Conservation (phyloP, 2,888 invertebrate genomes). For the Meiosimyza platycephala region DNA sequence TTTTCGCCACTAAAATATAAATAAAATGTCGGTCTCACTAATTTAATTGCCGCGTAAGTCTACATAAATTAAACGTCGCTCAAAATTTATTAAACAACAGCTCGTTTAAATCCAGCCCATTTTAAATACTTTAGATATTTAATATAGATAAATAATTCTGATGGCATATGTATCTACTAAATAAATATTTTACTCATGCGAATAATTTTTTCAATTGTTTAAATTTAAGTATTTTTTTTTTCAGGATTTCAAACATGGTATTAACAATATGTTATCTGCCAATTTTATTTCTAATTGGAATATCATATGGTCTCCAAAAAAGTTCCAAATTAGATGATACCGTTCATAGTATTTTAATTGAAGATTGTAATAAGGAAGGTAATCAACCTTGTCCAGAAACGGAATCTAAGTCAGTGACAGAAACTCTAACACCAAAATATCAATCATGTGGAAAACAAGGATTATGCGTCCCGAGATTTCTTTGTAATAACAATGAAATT, state of each 20-base stretch:
- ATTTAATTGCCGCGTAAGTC: too few species aligned
- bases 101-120: too few species aligned
- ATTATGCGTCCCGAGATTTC: slow-evolving; percentile 82
- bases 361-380: slow-evolving; percentile 44
- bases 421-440: slow-evolving; percentile 36
- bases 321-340: slow-evolving; percentile 48
- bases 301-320: slow-evolving; percentile 15
- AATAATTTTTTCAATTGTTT: too few species aligned
- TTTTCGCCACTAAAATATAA: too few species aligned
- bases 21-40: too few species aligned
- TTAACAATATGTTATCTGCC: slow-evolving; percentile 17
- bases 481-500: slow-evolving; percentile 74
- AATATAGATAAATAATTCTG: too few species aligned
- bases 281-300: slow-evolving; percentile 4
- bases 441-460: slow-evolving; percentile 68
- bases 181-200: too few species aligned
- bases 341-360: slow-evolving; percentile 45
- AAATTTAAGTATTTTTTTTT: too few species aligned
- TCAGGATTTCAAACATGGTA: slow-evolving; percentile 61
- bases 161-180: too few species aligned
- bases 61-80: too few species aligned
- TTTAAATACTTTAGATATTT: too few species aligned
- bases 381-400: slow-evolving; percentile 29
- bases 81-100: too few species aligned
- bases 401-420: slow-evolving; percentile 36